These are phyloP conservation scores for Bos indicus DNA, from an alignment of 2,113 vertebrate genomes.

Conservation along the genomic window DNA sequence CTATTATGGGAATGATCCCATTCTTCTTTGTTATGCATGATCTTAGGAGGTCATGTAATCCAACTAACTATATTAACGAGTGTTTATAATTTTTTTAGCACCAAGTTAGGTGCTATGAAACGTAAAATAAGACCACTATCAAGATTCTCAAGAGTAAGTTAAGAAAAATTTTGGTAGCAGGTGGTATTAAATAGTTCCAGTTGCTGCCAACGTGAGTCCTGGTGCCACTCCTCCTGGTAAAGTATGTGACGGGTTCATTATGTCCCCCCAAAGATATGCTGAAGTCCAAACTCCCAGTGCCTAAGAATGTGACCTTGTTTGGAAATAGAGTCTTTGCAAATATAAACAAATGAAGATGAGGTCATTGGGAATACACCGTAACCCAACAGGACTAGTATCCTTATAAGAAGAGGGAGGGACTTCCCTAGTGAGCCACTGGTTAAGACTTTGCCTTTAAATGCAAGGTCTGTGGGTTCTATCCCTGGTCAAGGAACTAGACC, in stretches of 20 bases:
- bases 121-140: background rate
- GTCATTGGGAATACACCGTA: background rate
- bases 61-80: background rate
- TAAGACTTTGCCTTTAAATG: background rate
- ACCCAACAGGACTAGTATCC: background rate
- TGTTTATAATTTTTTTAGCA: background rate
- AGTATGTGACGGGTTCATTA: background rate
- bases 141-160: background rate
- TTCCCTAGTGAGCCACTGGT: background rate
- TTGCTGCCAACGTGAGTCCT: background rate
- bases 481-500: background rate
- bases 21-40: background rate
- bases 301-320: background rate
- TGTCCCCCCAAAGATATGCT: background rate
- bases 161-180: background rate
- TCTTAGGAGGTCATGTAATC: background rate
- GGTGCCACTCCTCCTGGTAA: background rate
- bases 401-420: background rate
- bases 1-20: background rate
- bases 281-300: background rate
- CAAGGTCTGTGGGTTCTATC: background rate
- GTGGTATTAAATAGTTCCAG: background rate
- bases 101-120: background rate
- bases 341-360: background rate
- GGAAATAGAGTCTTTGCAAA: background rate